Evolutionary conservation across 1,140 invertebrate species (phyloP).

Genomic region (Drosophila sechellia): DNA sequence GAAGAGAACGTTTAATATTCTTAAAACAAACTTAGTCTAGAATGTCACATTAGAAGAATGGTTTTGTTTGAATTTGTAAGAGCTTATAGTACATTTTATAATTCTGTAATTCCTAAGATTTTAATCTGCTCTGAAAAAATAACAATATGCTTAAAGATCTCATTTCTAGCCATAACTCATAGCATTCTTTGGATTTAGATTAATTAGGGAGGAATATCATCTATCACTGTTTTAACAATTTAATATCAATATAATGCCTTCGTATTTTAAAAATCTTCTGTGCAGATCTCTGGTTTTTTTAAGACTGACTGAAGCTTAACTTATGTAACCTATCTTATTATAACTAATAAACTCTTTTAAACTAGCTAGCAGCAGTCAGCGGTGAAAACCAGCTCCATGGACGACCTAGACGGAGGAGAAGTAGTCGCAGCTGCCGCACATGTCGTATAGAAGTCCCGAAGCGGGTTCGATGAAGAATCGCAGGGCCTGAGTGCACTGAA

Average conservation of each 20-base stretch:
- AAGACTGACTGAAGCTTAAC: too few species aligned
- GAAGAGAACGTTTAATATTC: neutral
- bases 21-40: neutral
- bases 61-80: too few species aligned
- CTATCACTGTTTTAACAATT: neutral
- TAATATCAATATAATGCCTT: neutral
- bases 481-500: slow-evolving; percentile 56
- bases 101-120: neutral
- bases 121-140: too few species aligned
- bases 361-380: slow-evolving; percentile 38
- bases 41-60: neutral
- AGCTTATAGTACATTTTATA: neutral
- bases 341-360: slow-evolving; percentile 2
- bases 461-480: slow-evolving; percentile 68
- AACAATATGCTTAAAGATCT: neutral
- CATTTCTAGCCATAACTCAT: neutral
- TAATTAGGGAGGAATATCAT: too few species aligned
- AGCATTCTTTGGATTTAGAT: neutral
- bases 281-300: neutral
- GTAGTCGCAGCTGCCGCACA: slow-evolving; percentile 77
- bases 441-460: slow-evolving; percentile 50
- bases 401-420: slow-evolving; percentile 58
- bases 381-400: neutral
- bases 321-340: neutral
- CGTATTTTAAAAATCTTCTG: neutral